Base-by-base conservation (phyloP, 2,113 vertebrate genomes). In the Callaeas wilsoni region DNA sequence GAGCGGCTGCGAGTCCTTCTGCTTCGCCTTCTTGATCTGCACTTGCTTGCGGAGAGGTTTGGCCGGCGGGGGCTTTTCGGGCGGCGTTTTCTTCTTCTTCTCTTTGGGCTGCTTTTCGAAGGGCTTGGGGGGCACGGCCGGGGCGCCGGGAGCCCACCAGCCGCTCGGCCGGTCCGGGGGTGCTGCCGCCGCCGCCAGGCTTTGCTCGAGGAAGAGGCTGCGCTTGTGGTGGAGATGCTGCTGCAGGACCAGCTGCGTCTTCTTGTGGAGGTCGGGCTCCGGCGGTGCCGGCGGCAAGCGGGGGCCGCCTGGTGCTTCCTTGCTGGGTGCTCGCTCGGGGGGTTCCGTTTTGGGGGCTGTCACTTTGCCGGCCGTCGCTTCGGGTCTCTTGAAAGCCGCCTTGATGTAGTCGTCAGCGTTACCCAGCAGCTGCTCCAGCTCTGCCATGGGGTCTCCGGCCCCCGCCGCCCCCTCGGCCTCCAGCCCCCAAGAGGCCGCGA, bases 211-310 rank as follows among this genome's bases (percentile, higher is more conserved):
- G 97, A 99, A 99, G 86, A 99, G 99, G 95, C 98, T 99, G 88
- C 99, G 98, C 94, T 99, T 99, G 97, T 99, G 98, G 93, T 99
- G 99, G 94, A 99, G 99, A 96, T 99, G 99, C 81, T 99, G 99
- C 96, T 99, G 99, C 90, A 99, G 97, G 79, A 99, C 99, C 75
- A 99, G 98, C 98, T 99, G 99, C 68, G 99, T 98, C 96, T 98
- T 99, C 97, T 98, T 98, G 90, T 98, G 98, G 77, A 99, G 60
- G 65, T 91, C 67, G 0, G 96, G 89, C 78, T 98, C 98, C 0
- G 95, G 71, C 1, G 94, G 21, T 0, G 92, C 70, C 2, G 79
- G 90, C 0, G 84, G 92, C 76, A 97, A 21, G 3, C 3, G 7
- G 53, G 93, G 63, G 3, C 80, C 8, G 0, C 56, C 13, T 2